Evolutionary conservation across 1,140 invertebrate species (phyloP), one percentile per base, ranked within the genome.

Genomic region (Grapholita molesta): DNA sequence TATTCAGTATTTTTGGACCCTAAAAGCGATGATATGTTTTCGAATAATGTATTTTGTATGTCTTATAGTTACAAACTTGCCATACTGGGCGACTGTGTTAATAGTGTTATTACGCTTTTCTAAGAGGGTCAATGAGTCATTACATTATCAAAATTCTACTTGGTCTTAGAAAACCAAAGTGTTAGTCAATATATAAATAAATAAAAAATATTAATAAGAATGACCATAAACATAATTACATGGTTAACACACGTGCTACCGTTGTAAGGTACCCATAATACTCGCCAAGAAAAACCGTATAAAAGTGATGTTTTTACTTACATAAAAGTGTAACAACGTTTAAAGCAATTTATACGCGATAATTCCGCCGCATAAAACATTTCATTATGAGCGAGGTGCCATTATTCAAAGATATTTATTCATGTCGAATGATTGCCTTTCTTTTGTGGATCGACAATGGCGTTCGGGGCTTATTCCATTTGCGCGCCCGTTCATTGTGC

Each of bases 361-460:
- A 85, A 88, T 84, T 82, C 76, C 77, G 75, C 87, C 83, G 85
- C 87, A 85, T 86, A 86, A 89, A 89, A 89, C 83, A 86, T 91
- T 91, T 89, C 84, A 88, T 84, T 91, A 85, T 85, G 85, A 78
- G 84, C 88, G 83, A 72, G 67, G 73, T 70, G 66, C 80, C 82
- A 91, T 91, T 90, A 89, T 86, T 91, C 89, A 88, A 86, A 89
- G 84, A 91, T 90, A 88, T 89, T 89, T 90, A 90, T 91, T 89
- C 86, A 87, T 88, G 86, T 88, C 88, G 86, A 91, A 91, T 88
- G 89, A 91, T 91, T 87, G 86, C 89, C 84, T 91, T 88, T 89
- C 89, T 84, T 91, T 91, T 91, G 88, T 91, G 83, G 70, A 82
- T 83, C 80, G 80, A 90, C 88, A 90, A 90, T 87, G 83, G 83